These are phyloP conservation scores for Eupithecia subumbrata DNA, from an alignment of 2,888 invertebrate species.

Conservation along the genomic window DNA sequence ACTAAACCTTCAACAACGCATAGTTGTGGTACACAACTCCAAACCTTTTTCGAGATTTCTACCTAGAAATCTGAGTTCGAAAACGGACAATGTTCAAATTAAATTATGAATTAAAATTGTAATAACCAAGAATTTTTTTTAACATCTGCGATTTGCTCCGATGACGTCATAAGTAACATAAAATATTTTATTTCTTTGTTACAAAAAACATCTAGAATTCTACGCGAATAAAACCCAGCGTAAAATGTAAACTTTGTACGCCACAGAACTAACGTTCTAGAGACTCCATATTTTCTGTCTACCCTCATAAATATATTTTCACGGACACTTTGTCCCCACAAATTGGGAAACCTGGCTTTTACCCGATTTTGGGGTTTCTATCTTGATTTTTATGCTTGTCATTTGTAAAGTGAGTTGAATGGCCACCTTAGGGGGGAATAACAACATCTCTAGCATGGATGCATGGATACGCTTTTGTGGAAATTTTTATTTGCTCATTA, in stretches of 20 bases:
- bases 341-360: conserved; percentile 14
- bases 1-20: too few species aligned
- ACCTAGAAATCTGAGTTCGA: too few species aligned
- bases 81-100: too few species aligned
- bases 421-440: not conserved
- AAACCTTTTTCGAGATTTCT: too few species aligned
- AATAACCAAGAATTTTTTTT: too few species aligned
- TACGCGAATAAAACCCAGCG: not conserved
- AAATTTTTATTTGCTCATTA: too few species aligned
- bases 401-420: conserved; percentile 14
- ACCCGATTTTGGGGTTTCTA: conserved; percentile 20
- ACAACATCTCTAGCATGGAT: not conserved
- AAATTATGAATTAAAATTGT: too few species aligned
- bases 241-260: not conserved
- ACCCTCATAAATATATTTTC: conserved; percentile 30
- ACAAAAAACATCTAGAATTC: not conserved
- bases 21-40: too few species aligned
- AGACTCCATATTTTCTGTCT: conserved; percentile 9
- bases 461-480: not conserved
- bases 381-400: conserved; percentile 21
- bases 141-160: not conserved
- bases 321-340: conserved; percentile 23
- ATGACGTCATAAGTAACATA: too few species aligned
- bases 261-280: not conserved
- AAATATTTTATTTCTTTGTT: not conserved